These are phyloP conservation scores for Phortica magna DNA, from an alignment of 2,888 invertebrate species.

Conservation along the genomic window DNA sequence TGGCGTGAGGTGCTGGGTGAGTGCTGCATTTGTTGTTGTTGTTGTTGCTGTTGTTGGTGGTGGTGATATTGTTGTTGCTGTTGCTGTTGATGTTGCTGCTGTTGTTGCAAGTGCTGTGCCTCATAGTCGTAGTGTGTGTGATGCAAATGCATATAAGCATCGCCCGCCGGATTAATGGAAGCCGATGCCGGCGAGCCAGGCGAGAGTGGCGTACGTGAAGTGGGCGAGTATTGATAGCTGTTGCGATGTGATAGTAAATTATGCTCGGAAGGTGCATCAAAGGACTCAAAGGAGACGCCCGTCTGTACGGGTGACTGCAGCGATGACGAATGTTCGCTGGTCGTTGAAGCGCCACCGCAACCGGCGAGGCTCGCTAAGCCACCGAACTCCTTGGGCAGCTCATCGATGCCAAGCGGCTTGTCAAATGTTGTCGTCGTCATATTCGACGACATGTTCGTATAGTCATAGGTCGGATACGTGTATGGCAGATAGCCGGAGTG, in stretches of 20 bases:
- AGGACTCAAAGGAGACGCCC: conserved; percentile 70
- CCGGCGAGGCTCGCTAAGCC: conserved; percentile 36
- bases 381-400: conserved; percentile 66
- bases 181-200: conserved; percentile 70
- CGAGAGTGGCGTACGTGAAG: conserved; percentile 61
- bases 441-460: conserved; percentile 77
- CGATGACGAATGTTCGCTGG: conserved; percentile 71
- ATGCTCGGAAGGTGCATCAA: conserved; percentile 75
- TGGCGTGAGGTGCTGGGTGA: conserved; percentile 52
- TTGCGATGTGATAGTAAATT: conserved; percentile 70
- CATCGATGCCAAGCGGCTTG: conserved; percentile 75
- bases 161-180: conserved; percentile 69
- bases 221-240: conserved; percentile 62
- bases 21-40: conserved; percentile 37
- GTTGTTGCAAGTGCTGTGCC: conserved; percentile 34
- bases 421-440: conserved; percentile 74
- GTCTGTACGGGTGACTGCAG: conserved; percentile 62
- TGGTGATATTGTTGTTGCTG: conserved; percentile 5
- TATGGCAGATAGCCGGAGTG: conserved; percentile 74
- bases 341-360: conserved; percentile 59
- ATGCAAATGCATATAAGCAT: conserved; percentile 64
- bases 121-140: conserved; percentile 56
- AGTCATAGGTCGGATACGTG: conserved; percentile 75
- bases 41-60: conserved; percentile 40
- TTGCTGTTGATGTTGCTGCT: conserved; percentile 28